Conservation (phyloP, 2,888 invertebrate genomes). For the Ectemnius continuus region DNA sequence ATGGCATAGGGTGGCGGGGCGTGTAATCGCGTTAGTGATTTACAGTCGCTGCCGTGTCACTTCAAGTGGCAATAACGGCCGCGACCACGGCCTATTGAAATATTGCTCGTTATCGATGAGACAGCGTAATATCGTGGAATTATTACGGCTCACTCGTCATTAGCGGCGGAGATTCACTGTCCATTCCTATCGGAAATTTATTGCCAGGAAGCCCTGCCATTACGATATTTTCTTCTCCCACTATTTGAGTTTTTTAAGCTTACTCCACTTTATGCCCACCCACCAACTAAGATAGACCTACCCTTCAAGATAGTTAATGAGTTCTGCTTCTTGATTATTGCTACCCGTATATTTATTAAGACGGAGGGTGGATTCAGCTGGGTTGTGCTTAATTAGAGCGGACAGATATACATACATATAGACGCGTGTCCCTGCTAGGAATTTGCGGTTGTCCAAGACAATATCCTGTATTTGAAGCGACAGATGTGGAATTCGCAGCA, state of each 20-base stretch:
- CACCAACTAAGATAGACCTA: too few species aligned
- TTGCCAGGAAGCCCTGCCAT: constrained; percentile 39
- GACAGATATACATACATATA: not conserved
- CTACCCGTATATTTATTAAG: too few species aligned
- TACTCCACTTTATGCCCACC: not conserved
- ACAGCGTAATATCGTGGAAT: constrained; percentile 57
- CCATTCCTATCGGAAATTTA: constrained; percentile 42
- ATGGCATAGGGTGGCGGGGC: constrained; percentile 20
- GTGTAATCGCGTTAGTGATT: constrained; percentile 42
- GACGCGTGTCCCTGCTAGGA: constrained; percentile 15
- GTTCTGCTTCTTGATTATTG: too few species aligned
- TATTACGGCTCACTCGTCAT: constrained; percentile 56
- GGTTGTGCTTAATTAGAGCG: too few species aligned
- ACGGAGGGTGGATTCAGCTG: too few species aligned
- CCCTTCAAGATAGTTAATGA: too few species aligned
- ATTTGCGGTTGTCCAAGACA: constrained; percentile 39
- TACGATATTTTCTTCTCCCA: constrained; percentile 45
- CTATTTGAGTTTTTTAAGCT: not conserved
- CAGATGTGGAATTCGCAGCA: constrained; percentile 57
- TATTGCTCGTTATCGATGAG: constrained; percentile 58
- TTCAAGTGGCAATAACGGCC: constrained; percentile 50
- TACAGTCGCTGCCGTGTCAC: constrained; percentile 39
- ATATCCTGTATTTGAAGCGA: constrained; percentile 36
- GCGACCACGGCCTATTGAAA: constrained; percentile 43
- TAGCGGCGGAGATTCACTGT: constrained; percentile 40